phyloP scores from a whole-genome alignment of 1,140 invertebrate species.

The Marisa cornuarietis region DNA sequence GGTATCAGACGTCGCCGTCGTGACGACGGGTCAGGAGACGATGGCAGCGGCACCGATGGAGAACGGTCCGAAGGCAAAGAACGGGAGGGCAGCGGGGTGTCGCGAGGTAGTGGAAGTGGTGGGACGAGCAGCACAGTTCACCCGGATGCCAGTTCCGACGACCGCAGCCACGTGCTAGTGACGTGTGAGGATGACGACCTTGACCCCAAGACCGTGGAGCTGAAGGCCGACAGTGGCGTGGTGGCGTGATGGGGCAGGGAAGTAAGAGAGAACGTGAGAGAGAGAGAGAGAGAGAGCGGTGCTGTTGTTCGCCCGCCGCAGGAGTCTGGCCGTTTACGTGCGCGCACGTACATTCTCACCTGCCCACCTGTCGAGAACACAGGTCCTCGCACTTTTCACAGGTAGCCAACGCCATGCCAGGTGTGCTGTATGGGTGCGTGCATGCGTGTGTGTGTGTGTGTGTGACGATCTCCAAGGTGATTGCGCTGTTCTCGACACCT shows the following conservation, averaged over 20 bases:
- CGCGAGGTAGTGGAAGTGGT: slow-evolving; percentile 16
- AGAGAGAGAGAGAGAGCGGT: slow-evolving; percentile 12
- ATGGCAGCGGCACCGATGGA: slow-evolving; percentile 25
- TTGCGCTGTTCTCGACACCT: not conserved
- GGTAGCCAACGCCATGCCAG: too few relatives aligned
- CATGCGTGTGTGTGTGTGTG: not conserved
- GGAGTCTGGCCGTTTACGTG: not conserved
- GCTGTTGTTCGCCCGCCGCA: not conserved
- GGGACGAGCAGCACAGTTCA: slow-evolving; percentile 22
- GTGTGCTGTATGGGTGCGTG: not conserved
- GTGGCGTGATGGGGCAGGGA: slow-evolving; percentile 48
- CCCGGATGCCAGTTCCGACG: slow-evolving; percentile 22
- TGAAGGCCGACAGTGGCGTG: slow-evolving; percentile 61
- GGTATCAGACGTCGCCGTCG: not conserved
- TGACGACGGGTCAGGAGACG: too few relatives aligned
- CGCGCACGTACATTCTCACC: not conserved
- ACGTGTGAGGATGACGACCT: slow-evolving; percentile 17
- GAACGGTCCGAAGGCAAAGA: slow-evolving; percentile 17
- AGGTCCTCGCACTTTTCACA: too few relatives aligned
- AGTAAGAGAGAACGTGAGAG: slow-evolving; percentile 1
- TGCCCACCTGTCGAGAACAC: not conserved
- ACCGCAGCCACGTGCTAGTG: not conserved
- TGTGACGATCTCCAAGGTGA: not conserved
- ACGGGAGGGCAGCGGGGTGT: slow-evolving; percentile 21
- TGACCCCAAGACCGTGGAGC: slow-evolving; percentile 52